phyloP scores from a whole-genome alignment of 35 echinoderm and acorn worm species.

The Diadema setosum region DNA sequence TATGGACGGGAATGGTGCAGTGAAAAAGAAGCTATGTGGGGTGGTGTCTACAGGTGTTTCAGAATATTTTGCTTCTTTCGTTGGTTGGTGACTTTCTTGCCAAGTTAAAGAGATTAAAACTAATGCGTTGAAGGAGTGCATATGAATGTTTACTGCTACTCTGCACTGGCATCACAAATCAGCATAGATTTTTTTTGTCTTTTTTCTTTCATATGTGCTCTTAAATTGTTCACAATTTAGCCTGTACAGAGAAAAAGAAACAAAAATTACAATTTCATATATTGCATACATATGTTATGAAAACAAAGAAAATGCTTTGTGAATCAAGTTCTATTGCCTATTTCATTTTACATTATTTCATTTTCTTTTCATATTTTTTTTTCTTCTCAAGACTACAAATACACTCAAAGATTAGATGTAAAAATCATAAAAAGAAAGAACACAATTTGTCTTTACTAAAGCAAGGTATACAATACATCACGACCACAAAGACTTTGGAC shows the following conservation, averaged over 20 bases:
- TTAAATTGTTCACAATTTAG: neutral
- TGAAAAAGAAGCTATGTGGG: too few species aligned
- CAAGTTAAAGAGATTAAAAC: too few species aligned
- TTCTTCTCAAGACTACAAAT: neutral
- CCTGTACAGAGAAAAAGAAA: neutral
- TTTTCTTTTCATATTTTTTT: neutral
- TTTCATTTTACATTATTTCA: constrained; percentile 18
- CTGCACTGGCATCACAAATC: too few species aligned
- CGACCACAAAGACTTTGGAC: neutral
- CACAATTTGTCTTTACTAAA: neutral
- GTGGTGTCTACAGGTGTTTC: too few species aligned
- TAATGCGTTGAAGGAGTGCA: too few species aligned
- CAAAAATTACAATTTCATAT: neutral
- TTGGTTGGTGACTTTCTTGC: too few species aligned
- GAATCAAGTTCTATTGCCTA: constrained; percentile 18
- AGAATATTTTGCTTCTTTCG: too few species aligned
- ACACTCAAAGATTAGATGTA: constrained; percentile 1
- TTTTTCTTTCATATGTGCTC: too few species aligned
- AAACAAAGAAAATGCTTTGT: constrained; percentile 2
- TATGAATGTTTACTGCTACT: too few species aligned
- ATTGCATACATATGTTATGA: constrained; percentile 3
- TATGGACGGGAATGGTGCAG: too few species aligned
- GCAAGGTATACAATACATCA: neutral
- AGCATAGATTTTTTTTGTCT: too few species aligned
- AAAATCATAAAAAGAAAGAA: neutral